These are phyloP conservation scores for Helicoverpa assulta DNA, from an alignment of 2,888 invertebrate genomes.

Conservation along the genomic window DNA sequence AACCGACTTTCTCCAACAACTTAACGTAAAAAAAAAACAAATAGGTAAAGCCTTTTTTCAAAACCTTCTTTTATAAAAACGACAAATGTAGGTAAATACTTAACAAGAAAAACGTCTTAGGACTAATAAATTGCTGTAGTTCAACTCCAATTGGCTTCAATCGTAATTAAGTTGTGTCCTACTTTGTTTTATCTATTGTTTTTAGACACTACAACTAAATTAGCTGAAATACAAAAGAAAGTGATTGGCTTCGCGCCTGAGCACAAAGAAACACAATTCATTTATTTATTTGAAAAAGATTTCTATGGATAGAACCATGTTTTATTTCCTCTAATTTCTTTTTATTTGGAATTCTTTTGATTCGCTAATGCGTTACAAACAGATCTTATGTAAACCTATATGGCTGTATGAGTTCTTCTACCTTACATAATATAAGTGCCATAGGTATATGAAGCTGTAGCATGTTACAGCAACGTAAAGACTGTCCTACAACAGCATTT, in stretches of 20 bases:
- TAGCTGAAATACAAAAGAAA: neutral
- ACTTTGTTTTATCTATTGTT: constrained; percentile 12
- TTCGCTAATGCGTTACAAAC: no score
- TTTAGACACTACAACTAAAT: constrained; percentile 1
- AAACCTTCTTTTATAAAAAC: constrained; percentile 13
- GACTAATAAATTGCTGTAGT: constrained; percentile 22
- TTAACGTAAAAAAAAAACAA: neutral
- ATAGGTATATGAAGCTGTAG: no score
- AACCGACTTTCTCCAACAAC: neutral
- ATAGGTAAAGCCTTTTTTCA: neutral
- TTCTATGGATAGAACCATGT: constrained; percentile 2
- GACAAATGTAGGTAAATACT: constrained; percentile 30
- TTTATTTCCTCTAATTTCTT: neutral
- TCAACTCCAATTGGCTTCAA: constrained; percentile 5
- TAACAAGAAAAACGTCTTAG: neutral
- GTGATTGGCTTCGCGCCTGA: neutral
- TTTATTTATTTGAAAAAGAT: neutral
- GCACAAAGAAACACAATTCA: neutral
- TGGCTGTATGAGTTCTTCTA: no score
- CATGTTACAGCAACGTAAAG: neutral
- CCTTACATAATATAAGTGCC: no score
- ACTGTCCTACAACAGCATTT: neutral
- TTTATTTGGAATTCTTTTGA: no score
- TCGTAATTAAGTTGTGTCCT: constrained; percentile 20
- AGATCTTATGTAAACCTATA: no score